Evolutionary conservation across 2,113 vertebrate genomes (phyloP).

Genomic region (Regulus satrapa): DNA sequence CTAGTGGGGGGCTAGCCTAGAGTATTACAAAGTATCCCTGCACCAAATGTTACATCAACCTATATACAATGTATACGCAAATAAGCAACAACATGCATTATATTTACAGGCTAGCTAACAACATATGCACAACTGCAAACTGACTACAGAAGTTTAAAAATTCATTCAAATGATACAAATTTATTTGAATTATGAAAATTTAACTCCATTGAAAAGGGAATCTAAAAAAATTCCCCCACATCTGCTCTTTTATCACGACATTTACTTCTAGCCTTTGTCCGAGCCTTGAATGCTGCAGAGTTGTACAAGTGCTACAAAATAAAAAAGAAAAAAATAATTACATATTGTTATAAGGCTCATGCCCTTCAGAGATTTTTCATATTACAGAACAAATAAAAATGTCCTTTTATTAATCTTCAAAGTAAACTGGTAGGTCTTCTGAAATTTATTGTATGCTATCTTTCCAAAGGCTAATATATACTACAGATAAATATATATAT

Average conservation of each 20-base stretch:
- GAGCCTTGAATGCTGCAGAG: conserved; percentile 95
- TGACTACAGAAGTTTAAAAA: conserved; percentile 6
- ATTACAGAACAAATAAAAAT: not conserved
- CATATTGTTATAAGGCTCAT: not conserved
- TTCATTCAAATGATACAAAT: conserved; percentile 6
- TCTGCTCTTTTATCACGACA: conserved; percentile 96
- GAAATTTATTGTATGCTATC: not conserved
- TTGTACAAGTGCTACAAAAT: conserved; percentile 90
- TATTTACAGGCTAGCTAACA: conserved; percentile 42
- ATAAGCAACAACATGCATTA: not conserved
- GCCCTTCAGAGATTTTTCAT: not conserved
- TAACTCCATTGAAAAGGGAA: not conserved
- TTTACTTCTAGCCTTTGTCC: conserved; percentile 96
- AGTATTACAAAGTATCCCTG: not conserved
- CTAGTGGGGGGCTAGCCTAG: not conserved
- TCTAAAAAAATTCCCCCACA: conserved; percentile 90
- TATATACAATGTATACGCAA: not conserved
- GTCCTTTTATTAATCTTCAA: not conserved
- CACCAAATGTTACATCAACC: not conserved
- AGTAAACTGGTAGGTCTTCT: not conserved
- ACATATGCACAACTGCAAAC: not conserved
- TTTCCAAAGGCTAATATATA: not conserved
- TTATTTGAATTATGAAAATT: not conserved
- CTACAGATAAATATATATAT: rapidly evolving
- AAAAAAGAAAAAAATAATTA: not conserved